These are phyloP conservation scores for Yponomeuta plumbellus DNA, from an alignment of 2,888 invertebrate species.

Conservation along the genomic window DNA sequence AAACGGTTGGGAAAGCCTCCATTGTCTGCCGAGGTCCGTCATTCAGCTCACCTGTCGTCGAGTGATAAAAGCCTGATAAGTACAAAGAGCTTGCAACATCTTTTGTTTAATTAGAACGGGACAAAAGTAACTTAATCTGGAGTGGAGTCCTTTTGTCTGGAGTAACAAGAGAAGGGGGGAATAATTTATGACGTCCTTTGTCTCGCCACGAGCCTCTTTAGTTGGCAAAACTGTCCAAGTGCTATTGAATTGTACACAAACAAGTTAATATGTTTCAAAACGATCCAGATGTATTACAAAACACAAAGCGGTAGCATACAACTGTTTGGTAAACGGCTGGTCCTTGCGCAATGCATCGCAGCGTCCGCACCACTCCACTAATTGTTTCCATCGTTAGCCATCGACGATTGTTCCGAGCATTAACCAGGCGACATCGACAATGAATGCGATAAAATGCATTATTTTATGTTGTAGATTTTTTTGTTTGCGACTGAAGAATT, in stretches of 20 bases:
- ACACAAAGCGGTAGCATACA: slow-evolving; percentile 66
- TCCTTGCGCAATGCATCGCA: slow-evolving; percentile 58
- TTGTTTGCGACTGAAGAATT: neutral
- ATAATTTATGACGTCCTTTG: slow-evolving; percentile 17
- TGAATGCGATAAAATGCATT: slow-evolving; percentile 2
- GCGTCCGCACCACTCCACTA: slow-evolving; percentile 73
- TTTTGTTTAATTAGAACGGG: slow-evolving; percentile 67
- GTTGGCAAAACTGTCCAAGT: slow-evolving; percentile 48
- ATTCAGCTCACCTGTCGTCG: slow-evolving; percentile 50
- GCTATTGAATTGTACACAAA: slow-evolving; percentile 62
- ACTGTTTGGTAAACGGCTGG: slow-evolving; percentile 65
- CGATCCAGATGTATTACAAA: slow-evolving; percentile 74
- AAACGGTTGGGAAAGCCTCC: slow-evolving; percentile 9
- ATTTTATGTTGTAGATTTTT: neutral
- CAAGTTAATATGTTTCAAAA: slow-evolving; percentile 75
- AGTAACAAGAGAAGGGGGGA: slow-evolving; percentile 4
- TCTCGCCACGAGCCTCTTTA: slow-evolving; percentile 7
- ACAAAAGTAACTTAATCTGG: slow-evolving; percentile 68
- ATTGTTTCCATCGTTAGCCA: slow-evolving; percentile 66
- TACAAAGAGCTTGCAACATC: slow-evolving; percentile 47
- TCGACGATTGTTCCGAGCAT: slow-evolving; percentile 55
- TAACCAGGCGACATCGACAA: slow-evolving; percentile 15
- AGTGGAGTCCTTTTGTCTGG: slow-evolving; percentile 54
- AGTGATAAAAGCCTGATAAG: slow-evolving; percentile 30
- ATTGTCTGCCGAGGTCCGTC: slow-evolving; percentile 29